phyloP scores from a whole-genome alignment of 1,140 invertebrate genomes.

The Halictus rubicundus region DNA sequence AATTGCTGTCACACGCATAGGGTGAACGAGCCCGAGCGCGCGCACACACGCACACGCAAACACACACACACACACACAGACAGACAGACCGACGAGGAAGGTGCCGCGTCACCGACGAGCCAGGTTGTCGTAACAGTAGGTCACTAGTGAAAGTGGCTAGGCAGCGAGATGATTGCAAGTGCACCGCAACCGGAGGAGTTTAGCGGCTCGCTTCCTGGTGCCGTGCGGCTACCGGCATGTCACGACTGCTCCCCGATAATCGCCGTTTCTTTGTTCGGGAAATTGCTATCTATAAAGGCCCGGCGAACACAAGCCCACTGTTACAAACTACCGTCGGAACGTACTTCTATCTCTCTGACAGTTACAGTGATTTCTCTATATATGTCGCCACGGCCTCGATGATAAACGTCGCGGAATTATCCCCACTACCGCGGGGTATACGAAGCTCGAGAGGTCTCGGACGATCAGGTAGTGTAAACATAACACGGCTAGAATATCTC shows the following conservation, averaged over 20 bases:
- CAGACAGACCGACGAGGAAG: slow-evolving; percentile 30
- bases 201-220: slow-evolving; percentile 62
- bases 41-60: not conserved
- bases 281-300: slow-evolving; percentile 35
- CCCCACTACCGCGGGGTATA: too few relatives aligned
- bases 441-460: too few relatives aligned
- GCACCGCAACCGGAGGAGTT: slow-evolving; percentile 55
- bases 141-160: slow-evolving; percentile 74
- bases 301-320: too few relatives aligned
- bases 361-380: too few relatives aligned
- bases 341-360: too few relatives aligned
- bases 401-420: too few relatives aligned
- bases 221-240: slow-evolving; percentile 35
- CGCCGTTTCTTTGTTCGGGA: slow-evolving; percentile 38
- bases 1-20: slow-evolving; percentile 15
- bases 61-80: too few relatives aligned
- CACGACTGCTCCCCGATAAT: slow-evolving; percentile 40
- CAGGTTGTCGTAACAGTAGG: slow-evolving; percentile 69
- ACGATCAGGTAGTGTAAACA: too few relatives aligned
- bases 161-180: slow-evolving; percentile 69
- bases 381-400: too few relatives aligned
- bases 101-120: slow-evolving; percentile 59
- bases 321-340: too few relatives aligned
- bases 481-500: too few relatives aligned
- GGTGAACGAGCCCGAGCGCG: not conserved